Percentiles rank a stretch among this genome's conserved stretches.
These are phyloP conservation scores for Pseudorhiza aurosa DNA, from an alignment of 30 jellyfish, hydroid and myxozoan species.

Conservation along the genomic window DNA sequence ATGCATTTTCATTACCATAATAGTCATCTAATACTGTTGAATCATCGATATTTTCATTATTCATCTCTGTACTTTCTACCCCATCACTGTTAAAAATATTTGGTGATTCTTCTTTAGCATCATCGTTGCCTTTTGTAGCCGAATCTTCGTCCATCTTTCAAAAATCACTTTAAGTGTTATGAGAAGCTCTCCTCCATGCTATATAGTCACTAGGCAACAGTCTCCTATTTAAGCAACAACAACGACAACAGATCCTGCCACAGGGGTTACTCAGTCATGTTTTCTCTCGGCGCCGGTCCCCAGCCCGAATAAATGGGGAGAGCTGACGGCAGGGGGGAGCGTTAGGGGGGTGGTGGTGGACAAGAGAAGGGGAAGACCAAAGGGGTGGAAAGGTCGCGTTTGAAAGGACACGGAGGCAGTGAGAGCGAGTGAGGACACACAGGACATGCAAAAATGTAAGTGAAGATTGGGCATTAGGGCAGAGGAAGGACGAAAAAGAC, in stretches of 20 bases:
- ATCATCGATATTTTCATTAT: no score
- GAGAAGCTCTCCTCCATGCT: not conserved
- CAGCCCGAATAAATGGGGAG: no score
- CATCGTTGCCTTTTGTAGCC: not conserved
- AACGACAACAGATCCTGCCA: no score
- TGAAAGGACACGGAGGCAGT: no score
- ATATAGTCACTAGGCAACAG: constrained; percentile 20
- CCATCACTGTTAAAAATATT: no score
- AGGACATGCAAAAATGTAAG: no score
- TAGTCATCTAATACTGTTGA: no score
- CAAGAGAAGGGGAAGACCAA: not conserved
- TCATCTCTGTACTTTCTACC: no score
- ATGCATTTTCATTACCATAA: no score
- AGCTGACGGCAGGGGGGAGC: not conserved
- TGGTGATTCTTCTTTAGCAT: not conserved
- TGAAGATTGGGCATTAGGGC: not conserved
- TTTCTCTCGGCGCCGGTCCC: no score
- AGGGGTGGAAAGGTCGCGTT: not conserved
- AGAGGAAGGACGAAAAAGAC: not conserved
- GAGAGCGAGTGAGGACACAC: no score
- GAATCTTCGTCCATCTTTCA: not conserved
- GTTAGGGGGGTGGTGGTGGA: not conserved
- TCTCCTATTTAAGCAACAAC: not conserved
- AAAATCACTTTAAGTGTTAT: not conserved
- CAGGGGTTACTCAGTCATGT: no score